Percentiles rank a stretch among this genome's conserved stretches.
Evolutionary conservation across 2,888 invertebrate genomes (phyloP).

Genomic region (Minunthozetes semirufus): DNA sequence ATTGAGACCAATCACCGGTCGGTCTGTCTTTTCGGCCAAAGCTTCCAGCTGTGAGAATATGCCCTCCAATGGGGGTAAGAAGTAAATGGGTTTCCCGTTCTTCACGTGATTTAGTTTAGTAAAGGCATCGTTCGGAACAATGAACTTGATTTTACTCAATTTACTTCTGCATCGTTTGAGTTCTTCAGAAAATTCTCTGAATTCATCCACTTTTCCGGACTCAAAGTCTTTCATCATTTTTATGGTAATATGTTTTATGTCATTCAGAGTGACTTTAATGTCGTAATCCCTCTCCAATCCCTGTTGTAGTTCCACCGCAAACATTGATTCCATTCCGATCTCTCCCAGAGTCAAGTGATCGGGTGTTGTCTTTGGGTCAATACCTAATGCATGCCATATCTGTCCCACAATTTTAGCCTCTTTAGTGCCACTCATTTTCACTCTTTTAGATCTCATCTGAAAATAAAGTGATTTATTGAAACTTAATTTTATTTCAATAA

Average conservation of each 20-base stretch:
- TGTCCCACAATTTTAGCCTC: not conserved
- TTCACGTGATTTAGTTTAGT: slow-evolving; percentile 55
- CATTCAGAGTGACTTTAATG: not conserved
- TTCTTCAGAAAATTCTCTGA: not conserved
- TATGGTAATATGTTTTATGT: not conserved
- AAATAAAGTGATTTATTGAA: not conserved
- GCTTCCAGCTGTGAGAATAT: slow-evolving; percentile 63
- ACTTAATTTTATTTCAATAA: not conserved
- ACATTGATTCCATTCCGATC: not conserved
- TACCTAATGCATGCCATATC: not conserved
- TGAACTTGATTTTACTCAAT: slow-evolving; percentile 52
- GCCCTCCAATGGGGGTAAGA: slow-evolving; percentile 83
- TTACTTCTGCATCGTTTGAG: not conserved
- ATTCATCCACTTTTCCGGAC: not conserved
- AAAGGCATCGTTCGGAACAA: slow-evolving; percentile 64
- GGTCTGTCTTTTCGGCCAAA: slow-evolving; percentile 64
- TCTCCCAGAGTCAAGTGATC: not conserved
- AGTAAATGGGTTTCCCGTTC: slow-evolving; percentile 49
- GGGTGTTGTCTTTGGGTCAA: not conserved
- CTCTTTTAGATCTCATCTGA: not conserved
- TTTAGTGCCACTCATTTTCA: not conserved
- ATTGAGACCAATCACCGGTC: slow-evolving; percentile 81
- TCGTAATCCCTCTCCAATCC: not conserved
- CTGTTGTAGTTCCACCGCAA: not conserved
- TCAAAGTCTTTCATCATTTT: not conserved